Conservation (phyloP, 1,140 invertebrate species). For the Asbolus verrucosus region DNA sequence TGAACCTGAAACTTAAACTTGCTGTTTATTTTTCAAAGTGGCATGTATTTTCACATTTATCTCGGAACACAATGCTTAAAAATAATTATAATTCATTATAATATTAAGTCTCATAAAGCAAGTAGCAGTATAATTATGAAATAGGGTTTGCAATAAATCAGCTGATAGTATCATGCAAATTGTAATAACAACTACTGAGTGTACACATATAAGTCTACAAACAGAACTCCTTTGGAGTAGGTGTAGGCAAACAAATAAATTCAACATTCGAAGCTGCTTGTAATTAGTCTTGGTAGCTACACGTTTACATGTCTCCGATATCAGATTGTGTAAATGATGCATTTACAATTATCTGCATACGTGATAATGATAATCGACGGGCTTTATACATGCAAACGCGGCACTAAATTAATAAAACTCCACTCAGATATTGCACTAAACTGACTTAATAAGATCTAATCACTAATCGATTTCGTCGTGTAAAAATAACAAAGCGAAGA, state of each 20-base stretch:
- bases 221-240: slow-evolving; percentile 36
- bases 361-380: slow-evolving; percentile 51
- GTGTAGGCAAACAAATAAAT: slow-evolving; percentile 45
- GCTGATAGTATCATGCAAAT: slow-evolving; percentile 41
- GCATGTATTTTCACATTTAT: no score
- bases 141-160: slow-evolving; percentile 39
- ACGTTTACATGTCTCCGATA: slow-evolving; percentile 54
- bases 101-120: slow-evolving; percentile 29
- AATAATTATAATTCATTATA: slow-evolving; percentile 16
- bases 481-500: no score
- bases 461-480: no score
- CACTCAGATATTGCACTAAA: neutral
- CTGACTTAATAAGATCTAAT: neutral
- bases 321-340: slow-evolving; percentile 55
- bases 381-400: slow-evolving; percentile 46
- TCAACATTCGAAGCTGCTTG: slow-evolving; percentile 41
- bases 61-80: neutral
- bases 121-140: slow-evolving; percentile 44
- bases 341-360: slow-evolving; percentile 56
- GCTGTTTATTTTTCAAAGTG: no score
- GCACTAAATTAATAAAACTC: slow-evolving; percentile 43
- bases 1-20: no score
- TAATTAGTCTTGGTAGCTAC: slow-evolving; percentile 52
- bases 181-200: slow-evolving; percentile 44
- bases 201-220: slow-evolving; percentile 20